Base-by-base conservation (phyloP, 2,113 vertebrate species). In the Oreotrochilus melanogaster region DNA sequence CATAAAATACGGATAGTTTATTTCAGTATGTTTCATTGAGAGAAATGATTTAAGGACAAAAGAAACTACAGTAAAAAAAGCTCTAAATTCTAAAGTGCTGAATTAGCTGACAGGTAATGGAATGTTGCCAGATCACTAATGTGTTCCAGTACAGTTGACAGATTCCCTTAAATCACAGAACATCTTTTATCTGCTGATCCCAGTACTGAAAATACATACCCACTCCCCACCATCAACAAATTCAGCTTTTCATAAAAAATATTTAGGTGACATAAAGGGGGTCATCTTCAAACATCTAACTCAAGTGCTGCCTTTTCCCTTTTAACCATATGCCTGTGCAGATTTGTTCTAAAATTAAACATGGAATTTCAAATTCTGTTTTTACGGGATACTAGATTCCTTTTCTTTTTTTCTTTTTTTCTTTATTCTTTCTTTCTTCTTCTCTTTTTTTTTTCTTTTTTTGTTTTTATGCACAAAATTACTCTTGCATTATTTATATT, bases 251-350 rank as follows among this genome's bases (percentile, higher is more conserved):
- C 50, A 86, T 21, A 35, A 72, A 72, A 72, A 72, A 61, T 10
- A 27, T 48, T 53, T 27, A 80, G 7, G 7, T 76, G 10, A 4
- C 10, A 24, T n/a, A 56, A 66, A 65, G 8, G 2, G 16, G 2
- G 39, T 39, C 39, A 39, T 39, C 39, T 13, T 39, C 39, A 78
- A 82, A 82, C 17, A 33, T 42, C 62, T 78, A 45, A 3, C 3
- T 47, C 19, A 14, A 3, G 10, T 50, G 13, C 30, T 37, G 1
- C 3, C 43, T 8, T 60, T 86, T 65, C 17, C 2, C 16, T 72
- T 86, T 56, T 27, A 62, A 45, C 8, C 14, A 3, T 31, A 18
- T 27, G 4, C 60, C 2, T 2, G 8, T 2, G 1, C 0, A 67
- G 33, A 51, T 71, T 74, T 60, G 4, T 64, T 75, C 10, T 85